phyloP scores from a whole-genome alignment of 2,113 vertebrate species.

The Xiphophorus couchianus region DNA sequence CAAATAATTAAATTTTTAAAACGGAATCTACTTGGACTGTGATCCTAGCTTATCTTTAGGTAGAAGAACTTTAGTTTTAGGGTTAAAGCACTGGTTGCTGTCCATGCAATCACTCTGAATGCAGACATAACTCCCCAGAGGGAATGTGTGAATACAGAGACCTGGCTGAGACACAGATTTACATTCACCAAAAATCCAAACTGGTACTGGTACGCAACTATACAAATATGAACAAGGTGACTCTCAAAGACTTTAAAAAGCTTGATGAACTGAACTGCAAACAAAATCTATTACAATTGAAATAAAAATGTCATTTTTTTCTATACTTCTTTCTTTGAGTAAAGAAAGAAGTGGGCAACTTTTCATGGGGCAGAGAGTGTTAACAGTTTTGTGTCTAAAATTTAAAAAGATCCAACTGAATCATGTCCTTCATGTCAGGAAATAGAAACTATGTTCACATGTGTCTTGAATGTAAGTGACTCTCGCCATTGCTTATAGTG shows the following conservation, averaged over 20 bases:
- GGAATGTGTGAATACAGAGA: not conserved
- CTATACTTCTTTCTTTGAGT: not conserved
- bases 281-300: too few species aligned
- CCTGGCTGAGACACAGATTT: too few species aligned
- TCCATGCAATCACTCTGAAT: conserved; percentile 74
- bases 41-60: conserved; percentile 58
- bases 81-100: conserved; percentile 57
- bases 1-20: too few species aligned
- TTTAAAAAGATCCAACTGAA: too few species aligned
- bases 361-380: too few species aligned
- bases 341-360: too few species aligned
- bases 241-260: conserved; percentile 71
- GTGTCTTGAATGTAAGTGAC: too few species aligned
- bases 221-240: conserved; percentile 56
- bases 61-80: conserved; percentile 56
- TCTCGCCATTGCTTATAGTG: too few species aligned
- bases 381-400: too few species aligned
- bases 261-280: conserved; percentile 18
- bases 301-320: not conserved
- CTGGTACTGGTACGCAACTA: conserved; percentile 43
- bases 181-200: not conserved
- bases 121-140: conserved; percentile 40
- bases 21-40: conserved; percentile 38
- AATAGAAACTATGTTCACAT: too few species aligned
- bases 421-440: not conserved